Evolutionary conservation across 2,113 vertebrate species (phyloP), one percentile per base, ranked within the genome.

Genomic region (Asarcornis scutulata): DNA sequence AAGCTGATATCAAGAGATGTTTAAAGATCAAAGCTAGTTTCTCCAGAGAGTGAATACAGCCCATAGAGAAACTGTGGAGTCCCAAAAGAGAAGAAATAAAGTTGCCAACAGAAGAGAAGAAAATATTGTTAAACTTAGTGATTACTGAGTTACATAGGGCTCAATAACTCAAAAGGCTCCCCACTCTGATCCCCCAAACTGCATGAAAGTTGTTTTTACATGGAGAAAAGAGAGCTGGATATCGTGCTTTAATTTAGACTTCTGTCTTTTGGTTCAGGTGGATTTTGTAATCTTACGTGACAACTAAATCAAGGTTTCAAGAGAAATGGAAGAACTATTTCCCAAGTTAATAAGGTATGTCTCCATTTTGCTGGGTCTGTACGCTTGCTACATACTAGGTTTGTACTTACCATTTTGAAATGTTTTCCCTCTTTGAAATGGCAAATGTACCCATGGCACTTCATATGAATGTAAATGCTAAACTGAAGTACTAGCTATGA

Each of bases 21-120:
- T 77, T 69, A 66, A 83, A 86, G 59, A 55, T 68, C 52, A 77
- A 93, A 89, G 50, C 22, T 93, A 75, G 87, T 91, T 80, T 91
- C 50, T 73, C 38, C 46, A 29, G 76, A 91, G 67, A 79, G 3
- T 1, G 3, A 17, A 64, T 25, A 31, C 0, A 83, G 22, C 6
- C 15, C n/a, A 16, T 18, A 26, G 46, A 81, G n/a, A 32, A 94
- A 26, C 7, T 48, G 22, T 5, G 36, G 31, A 36, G 26, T 11
- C 90, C 31, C 48, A 27, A 27, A 81, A 58, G 25, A 92, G 17
- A 36, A 36, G 18, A 88, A 88, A 91, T 71, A 67, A 93, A 92
- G 3, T 38, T 79, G 12, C 16, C 53, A 48, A 44, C 16, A 31
- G 66, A 73, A 29, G 22, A 79, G 48, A 1, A 3, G 12, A 40